Conservation (phyloP, 2,797 vertebrate species). For the Galaxias olidus region DNA sequence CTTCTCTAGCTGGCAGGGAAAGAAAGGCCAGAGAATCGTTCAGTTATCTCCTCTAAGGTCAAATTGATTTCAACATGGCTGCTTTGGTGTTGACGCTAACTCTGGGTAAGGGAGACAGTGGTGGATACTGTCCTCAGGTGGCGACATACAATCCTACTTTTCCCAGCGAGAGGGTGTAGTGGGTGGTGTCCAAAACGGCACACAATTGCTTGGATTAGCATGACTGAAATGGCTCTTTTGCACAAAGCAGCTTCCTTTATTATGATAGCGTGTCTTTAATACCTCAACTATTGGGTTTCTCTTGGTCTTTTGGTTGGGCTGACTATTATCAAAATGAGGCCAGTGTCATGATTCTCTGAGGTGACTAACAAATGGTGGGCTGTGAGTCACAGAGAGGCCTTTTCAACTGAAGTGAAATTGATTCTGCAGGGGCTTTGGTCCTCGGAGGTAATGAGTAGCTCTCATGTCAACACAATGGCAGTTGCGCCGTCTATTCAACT, state of each 20-base stretch:
- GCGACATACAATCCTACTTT: constrained; percentile 45
- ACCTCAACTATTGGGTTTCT: constrained; percentile 12
- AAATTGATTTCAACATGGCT: constrained; percentile 36
- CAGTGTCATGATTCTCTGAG: constrained; percentile 50
- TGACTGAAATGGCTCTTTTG: too few relatives aligned
- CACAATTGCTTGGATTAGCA: constrained; percentile 22
- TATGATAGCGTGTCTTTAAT: constrained; percentile 20
- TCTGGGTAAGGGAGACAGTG: constrained; percentile 11
- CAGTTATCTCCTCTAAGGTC: too few relatives aligned
- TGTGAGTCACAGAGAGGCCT: constrained; percentile 44
- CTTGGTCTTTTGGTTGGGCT: constrained; percentile 22
- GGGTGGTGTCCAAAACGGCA: constrained; percentile 27
- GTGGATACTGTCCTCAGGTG: constrained; percentile 56
- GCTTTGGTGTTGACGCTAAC: constrained; percentile 20
- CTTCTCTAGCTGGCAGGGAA: neutral
- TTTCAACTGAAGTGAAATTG: constrained; percentile 36
- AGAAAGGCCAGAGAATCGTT: too few relatives aligned
- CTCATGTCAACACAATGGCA: constrained; percentile 43
- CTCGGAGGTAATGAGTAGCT: constrained; percentile 57
- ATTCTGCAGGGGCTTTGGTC: constrained; percentile 24
- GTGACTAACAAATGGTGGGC: constrained; percentile 53
- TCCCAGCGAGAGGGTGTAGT: constrained; percentile 44
- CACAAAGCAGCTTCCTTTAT: neutral
- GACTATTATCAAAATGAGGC: constrained; percentile 36
- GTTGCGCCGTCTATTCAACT: constrained; percentile 35